Conservation (phyloP, 1,140 invertebrate genomes). For the Anastatus disparis region DNA sequence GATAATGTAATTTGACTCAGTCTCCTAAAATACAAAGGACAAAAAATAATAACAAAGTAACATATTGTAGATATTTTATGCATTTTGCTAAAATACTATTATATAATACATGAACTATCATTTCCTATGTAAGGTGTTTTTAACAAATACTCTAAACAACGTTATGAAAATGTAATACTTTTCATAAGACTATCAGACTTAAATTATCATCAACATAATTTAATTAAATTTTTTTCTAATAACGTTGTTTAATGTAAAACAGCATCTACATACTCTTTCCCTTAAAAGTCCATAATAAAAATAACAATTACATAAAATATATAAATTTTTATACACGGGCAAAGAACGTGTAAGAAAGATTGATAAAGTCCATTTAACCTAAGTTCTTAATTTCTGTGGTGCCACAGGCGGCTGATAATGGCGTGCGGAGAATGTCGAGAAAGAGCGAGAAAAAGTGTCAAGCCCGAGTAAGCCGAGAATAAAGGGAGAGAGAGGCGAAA, state of each 20-base stretch:
- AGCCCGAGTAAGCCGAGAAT: slow-evolving; percentile 27
- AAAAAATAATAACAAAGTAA: not conserved
- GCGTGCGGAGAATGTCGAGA: slow-evolving; percentile 51
- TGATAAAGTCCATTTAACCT: slow-evolving; percentile 54
- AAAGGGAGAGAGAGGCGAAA: slow-evolving; percentile 20
- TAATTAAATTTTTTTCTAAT: no score
- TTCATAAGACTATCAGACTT: not conserved
- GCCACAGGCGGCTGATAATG: slow-evolving; percentile 67
- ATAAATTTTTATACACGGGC: slow-evolving; percentile 42
- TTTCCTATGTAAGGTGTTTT: not conserved
- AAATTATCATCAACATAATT: no score
- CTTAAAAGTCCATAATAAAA: not conserved
- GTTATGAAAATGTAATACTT: no score
- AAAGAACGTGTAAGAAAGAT: slow-evolving; percentile 44
- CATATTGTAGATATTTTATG: slow-evolving; percentile 12
- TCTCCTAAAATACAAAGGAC: slow-evolving; percentile 18
- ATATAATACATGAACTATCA: no score
- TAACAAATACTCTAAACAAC: not conserved
- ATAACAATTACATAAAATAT: not conserved
- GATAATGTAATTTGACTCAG: slow-evolving; percentile 18
- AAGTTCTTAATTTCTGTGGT: slow-evolving; percentile 66
- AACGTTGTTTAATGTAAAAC: no score
- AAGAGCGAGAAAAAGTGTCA: slow-evolving; percentile 3
- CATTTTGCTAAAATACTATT: not conserved
- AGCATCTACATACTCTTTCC: no score